A percentile compares a stretch with the other conserved stretches of the same genome.
Conservation (phyloP, 2,888 invertebrate genomes). For the Scaptomyza caliginosa region DNA sequence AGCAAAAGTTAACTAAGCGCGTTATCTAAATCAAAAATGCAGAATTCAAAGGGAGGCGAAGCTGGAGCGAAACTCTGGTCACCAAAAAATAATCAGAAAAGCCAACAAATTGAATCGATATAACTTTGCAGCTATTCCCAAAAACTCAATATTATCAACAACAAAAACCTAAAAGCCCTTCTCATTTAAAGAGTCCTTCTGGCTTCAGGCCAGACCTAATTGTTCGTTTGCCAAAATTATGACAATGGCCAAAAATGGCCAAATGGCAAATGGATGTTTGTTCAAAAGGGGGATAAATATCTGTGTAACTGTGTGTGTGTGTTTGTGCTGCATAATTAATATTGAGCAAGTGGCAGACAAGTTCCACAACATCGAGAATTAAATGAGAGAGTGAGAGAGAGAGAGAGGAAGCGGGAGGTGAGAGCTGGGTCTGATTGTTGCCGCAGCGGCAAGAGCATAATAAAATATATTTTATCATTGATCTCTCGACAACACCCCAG, state of each 20-base stretch:
- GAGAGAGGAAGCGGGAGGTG: not conserved
- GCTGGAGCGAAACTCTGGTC: slow-evolving; percentile 24
- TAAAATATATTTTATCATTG: slow-evolving; percentile 74
- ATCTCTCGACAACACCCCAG: slow-evolving; percentile 42
- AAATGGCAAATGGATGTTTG: slow-evolving; percentile 4
- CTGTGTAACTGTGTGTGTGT: not conserved
- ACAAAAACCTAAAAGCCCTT: not conserved
- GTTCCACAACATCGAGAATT: slow-evolving; percentile 22
- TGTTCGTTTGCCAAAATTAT: slow-evolving; percentile 64
- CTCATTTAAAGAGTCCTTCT: not conserved
- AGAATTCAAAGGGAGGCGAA: slow-evolving; percentile 1
- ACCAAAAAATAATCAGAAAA: slow-evolving; percentile 44
- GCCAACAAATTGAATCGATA: slow-evolving; percentile 59
- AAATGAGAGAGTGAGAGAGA: not conserved
- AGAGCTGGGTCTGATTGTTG: slow-evolving; percentile 27
- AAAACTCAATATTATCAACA: slow-evolving; percentile 18
- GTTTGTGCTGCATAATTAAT: slow-evolving; percentile 54
- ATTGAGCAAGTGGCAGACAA: slow-evolving; percentile 51
- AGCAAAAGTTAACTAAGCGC: slow-evolving; percentile 23
- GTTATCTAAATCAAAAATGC: slow-evolving; percentile 19
- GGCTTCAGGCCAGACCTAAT: slow-evolving; percentile 56
- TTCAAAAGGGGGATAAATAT: too few species aligned
- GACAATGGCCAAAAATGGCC: slow-evolving; percentile 50
- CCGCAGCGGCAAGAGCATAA: slow-evolving; percentile 52
- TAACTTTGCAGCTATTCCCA: slow-evolving; percentile 42